Percentiles rank a stretch among this genome's conserved stretches.
phyloP scores from a whole-genome alignment of 2,888 invertebrate species.

The Polydrusus tereticollis region DNA sequence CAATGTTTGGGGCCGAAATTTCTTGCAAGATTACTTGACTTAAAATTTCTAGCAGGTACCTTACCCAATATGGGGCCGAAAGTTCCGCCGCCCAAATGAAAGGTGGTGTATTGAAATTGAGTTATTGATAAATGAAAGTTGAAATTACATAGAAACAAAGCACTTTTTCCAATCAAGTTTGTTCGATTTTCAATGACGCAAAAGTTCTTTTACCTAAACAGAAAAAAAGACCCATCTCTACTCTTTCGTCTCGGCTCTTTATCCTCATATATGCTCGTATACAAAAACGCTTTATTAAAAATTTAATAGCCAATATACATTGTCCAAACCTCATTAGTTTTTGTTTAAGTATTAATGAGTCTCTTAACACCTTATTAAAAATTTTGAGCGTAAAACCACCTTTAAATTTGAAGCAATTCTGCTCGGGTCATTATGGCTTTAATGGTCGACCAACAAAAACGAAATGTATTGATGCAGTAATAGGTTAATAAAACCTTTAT shows the following conservation, averaged over 20 bases:
- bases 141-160: too few species aligned
- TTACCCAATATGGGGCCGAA: too few species aligned
- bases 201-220: not conserved
- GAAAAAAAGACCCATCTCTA: not conserved
- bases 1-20: too few species aligned
- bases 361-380: slow-evolving; percentile 11
- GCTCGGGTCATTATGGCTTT: slow-evolving; percentile 1
- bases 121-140: too few species aligned
- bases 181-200: too few species aligned
- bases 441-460: slow-evolving; percentile 1
- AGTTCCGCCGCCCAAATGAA: too few species aligned
- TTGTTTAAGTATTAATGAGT: slow-evolving; percentile 2
- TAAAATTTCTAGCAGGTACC: too few species aligned
- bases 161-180: too few species aligned
- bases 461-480: not conserved
- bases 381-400: slow-evolving; percentile 14
- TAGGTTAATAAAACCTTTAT: too few species aligned
- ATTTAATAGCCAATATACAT: slow-evolving; percentile 7
- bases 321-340: slow-evolving; percentile 4
- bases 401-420: slow-evolving; percentile 12
- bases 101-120: too few species aligned
- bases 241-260: not conserved
- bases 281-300: not conserved
- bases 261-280: not conserved
- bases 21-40: too few species aligned